These are phyloP conservation scores for Byasa hedistus DNA, from an alignment of 2,888 invertebrate species.

Conservation along the genomic window DNA sequence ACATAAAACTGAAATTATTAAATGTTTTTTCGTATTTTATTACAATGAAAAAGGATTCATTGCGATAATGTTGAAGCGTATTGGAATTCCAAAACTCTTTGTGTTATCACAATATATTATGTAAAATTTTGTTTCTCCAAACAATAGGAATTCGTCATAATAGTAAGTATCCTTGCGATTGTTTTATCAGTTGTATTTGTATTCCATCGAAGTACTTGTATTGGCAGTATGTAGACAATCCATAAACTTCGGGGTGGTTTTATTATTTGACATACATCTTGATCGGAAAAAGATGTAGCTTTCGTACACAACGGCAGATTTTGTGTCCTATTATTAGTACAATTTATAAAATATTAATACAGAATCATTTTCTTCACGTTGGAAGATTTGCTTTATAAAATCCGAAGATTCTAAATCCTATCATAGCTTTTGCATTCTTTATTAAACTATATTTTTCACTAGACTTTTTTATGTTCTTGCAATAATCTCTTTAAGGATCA, in stretches of 20 bases:
- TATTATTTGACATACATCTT: slow-evolving; percentile 23
- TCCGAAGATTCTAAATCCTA: too few species aligned
- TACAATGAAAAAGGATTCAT: background rate
- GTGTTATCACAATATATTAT: background rate
- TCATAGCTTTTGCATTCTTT: too few species aligned
- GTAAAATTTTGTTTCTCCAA: slow-evolving; percentile 8
- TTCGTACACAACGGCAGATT: too few species aligned
- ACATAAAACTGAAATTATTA: background rate
- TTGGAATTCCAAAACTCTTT: background rate
- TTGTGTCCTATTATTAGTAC: too few species aligned
- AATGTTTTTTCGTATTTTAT: background rate
- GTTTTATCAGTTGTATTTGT: slow-evolving; percentile 22
- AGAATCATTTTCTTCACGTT: too few species aligned
- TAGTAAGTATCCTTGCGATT: slow-evolving; percentile 16
- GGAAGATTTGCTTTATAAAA: too few species aligned
- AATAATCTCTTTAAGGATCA: too few species aligned
- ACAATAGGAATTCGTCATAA: slow-evolving; percentile 16
- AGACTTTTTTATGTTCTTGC: too few species aligned
- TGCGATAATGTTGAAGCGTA: background rate
- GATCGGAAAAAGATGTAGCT: slow-evolving; percentile 3
- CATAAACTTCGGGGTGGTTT: slow-evolving; percentile 12
- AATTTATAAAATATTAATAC: too few species aligned
- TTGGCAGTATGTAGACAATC: slow-evolving; percentile 19
- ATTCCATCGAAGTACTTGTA: slow-evolving; percentile 22
- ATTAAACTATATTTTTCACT: too few species aligned